These are phyloP conservation scores for Astyanax mexicanus DNA, from an alignment of 2,797 vertebrate species.

Conservation along the genomic window DNA sequence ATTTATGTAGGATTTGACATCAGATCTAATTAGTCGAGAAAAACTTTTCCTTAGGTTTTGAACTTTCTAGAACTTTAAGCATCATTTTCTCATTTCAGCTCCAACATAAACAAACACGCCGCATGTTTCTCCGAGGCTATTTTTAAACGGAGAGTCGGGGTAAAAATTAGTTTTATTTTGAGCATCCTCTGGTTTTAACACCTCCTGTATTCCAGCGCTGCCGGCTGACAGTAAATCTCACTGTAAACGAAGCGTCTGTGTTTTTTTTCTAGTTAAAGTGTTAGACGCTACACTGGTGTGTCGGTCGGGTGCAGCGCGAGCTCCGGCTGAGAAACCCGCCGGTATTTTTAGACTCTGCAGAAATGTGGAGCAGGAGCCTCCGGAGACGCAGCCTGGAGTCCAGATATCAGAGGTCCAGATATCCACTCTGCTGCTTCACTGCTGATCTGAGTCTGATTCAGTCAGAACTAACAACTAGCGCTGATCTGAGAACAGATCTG, in stretches of 20 bases:
- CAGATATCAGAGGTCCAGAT: conserved; percentile 7
- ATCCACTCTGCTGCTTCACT: background rate
- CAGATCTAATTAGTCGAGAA: too few species aligned
- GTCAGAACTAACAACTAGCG: background rate
- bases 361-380: conserved; percentile 8
- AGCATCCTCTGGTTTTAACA: too few species aligned
- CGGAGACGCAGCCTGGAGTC: conserved; percentile 6
- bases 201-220: background rate
- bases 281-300: background rate
- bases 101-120: too few species aligned
- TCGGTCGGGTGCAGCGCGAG: background rate
- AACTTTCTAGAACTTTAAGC: too few species aligned
- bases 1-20: too few species aligned
- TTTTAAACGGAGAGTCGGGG: background rate
- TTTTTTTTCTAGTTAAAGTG: background rate
- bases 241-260: background rate
- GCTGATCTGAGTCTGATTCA: background rate
- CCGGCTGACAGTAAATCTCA: background rate
- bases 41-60: too few species aligned
- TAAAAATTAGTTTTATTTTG: too few species aligned
- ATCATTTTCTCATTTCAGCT: too few species aligned
- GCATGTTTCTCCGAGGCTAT: too few species aligned
- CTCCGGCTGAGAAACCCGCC: background rate
- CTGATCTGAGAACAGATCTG: background rate
- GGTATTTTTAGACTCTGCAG: background rate